Conservation (phyloP, 2,113 vertebrate species). For the Hippoglossus stenolepis region DNA sequence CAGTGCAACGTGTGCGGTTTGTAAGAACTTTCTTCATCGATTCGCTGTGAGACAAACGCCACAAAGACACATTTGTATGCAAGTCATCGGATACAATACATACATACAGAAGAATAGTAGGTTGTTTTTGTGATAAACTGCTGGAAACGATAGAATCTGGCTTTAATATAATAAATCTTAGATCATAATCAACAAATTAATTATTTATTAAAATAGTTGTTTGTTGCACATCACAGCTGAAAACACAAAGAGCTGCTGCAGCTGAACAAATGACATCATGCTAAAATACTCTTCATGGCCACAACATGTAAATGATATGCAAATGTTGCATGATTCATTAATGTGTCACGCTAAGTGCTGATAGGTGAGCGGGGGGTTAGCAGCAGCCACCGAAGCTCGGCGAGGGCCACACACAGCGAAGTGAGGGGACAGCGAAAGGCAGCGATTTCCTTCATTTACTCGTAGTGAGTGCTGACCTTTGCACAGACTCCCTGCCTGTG, state of each 20-base stretch:
- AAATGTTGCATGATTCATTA: slow-evolving; percentile 63
- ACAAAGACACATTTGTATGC: no score
- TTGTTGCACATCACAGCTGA: no score
- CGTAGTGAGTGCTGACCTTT: slow-evolving; percentile 63
- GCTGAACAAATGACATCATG: slow-evolving; percentile 20
- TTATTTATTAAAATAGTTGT: no score
- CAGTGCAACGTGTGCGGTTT: not conserved
- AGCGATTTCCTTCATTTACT: slow-evolving; percentile 25
- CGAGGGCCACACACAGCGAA: slow-evolving; percentile 12
- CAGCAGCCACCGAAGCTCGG: slow-evolving; percentile 21
- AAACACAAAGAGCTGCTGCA: slow-evolving; percentile 13
- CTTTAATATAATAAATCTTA: no score
- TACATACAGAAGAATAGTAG: no score
- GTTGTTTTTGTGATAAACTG: no score
- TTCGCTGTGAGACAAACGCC: no score
- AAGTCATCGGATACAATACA: no score
- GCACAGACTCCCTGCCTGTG: slow-evolving; percentile 32
- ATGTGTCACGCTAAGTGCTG: slow-evolving; percentile 52
- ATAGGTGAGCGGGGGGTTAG: slow-evolving; percentile 64
- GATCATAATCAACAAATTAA: no score
- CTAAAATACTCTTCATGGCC: slow-evolving; percentile 42
- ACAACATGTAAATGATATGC: slow-evolving; percentile 64
- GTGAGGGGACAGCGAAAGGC: not conserved
- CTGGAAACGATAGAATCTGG: no score
- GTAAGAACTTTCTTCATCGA: no score